These are phyloP conservation scores for Nomada ruficornis DNA, from an alignment of 2,888 invertebrate species.

Conservation along the genomic window DNA sequence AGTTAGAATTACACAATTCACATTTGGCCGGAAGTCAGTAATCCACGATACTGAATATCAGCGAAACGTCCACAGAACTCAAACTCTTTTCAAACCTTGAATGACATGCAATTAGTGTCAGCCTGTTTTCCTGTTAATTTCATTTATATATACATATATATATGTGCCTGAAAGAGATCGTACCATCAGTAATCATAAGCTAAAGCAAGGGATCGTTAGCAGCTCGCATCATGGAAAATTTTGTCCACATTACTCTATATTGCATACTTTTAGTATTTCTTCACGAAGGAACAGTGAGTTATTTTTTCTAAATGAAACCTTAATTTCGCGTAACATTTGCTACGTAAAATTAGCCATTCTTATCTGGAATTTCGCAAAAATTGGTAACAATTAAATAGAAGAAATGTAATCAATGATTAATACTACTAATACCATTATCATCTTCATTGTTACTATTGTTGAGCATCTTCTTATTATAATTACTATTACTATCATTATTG, in stretches of 20 bases:
- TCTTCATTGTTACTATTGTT: too few species aligned
- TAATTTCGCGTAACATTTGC: not conserved
- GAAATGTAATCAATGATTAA: too few species aligned
- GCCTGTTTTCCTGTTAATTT: slow-evolving; percentile 52
- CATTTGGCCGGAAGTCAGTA: slow-evolving; percentile 20
- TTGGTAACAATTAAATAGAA: too few species aligned
- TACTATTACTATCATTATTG: too few species aligned
- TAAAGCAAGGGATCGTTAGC: not conserved
- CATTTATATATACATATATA: slow-evolving; percentile 33
- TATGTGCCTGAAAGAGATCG: not conserved
- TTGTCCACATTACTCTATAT: not conserved
- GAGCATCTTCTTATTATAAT: too few species aligned
- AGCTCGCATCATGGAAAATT: slow-evolving; percentile 12
- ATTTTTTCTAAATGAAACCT: not conserved
- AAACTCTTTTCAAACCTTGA: slow-evolving; percentile 36
- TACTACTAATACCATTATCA: too few species aligned
- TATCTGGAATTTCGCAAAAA: not conserved
- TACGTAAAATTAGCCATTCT: not conserved
- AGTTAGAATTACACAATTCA: slow-evolving; percentile 28
- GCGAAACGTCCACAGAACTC: slow-evolving; percentile 40
- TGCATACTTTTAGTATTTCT: slow-evolving; percentile 10
- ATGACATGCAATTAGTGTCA: slow-evolving; percentile 41
- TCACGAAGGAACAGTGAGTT: slow-evolving; percentile 29
- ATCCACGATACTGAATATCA: slow-evolving; percentile 48
- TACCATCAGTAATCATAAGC: slow-evolving; percentile 16